Evolutionary conservation across 2,797 vertebrate genomes (phyloP).

Genomic region (Coendou prehensilis): DNA sequence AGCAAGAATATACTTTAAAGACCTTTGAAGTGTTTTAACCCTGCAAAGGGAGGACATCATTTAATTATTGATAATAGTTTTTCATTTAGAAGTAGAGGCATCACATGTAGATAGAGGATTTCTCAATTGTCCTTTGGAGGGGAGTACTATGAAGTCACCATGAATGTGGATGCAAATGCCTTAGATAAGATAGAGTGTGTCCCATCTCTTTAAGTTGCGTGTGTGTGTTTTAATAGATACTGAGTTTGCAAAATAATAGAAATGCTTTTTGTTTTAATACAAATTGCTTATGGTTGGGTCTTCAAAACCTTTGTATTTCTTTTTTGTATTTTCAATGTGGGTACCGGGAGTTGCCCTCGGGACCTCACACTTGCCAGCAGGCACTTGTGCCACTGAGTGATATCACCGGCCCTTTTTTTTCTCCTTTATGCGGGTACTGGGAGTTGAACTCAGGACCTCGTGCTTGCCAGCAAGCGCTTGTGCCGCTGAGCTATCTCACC

Average conservation of each 20-base stretch:
- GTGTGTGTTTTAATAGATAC: neutral
- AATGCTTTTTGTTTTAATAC: constrained; percentile 18
- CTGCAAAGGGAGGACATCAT: neutral
- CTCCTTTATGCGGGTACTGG: too few species aligned
- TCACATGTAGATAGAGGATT: neutral
- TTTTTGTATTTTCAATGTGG: too few species aligned
- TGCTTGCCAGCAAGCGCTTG: too few species aligned
- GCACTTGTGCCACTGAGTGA: too few species aligned
- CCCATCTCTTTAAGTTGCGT: neutral
- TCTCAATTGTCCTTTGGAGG: neutral
- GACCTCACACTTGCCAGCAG: too few species aligned
- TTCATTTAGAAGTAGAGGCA: neutral
- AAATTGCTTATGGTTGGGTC: neutral
- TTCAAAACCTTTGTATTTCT: neutral
- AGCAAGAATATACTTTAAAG: neutral
- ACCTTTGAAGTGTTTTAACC: neutral
- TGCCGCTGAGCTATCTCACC: too few species aligned
- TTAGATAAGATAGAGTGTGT: neutral
- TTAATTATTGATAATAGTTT: neutral
- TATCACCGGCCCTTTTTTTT: too few species aligned
- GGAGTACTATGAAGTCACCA: neutral
- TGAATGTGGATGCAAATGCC: neutral
- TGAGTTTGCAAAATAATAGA: constrained; percentile 2
- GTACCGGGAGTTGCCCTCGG: too few species aligned
- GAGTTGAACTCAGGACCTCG: too few species aligned